These are phyloP conservation scores for Nephrotoma flavescens DNA, from an alignment of 2,888 invertebrate genomes.

Conservation along the genomic window DNA sequence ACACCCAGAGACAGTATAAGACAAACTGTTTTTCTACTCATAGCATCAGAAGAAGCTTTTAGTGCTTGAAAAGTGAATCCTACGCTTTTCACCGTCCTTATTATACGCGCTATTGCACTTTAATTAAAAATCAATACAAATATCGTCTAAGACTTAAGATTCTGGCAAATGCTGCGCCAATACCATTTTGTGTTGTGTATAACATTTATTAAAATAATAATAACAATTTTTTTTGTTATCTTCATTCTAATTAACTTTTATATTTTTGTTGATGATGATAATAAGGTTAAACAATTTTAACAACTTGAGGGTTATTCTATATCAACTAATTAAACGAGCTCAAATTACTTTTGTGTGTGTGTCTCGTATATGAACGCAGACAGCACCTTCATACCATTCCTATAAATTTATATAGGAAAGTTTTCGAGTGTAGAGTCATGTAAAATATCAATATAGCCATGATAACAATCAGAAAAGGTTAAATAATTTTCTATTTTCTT, in stretches of 20 bases:
- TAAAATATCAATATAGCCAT: not conserved
- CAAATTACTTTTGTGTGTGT: not conserved
- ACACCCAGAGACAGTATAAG: too few relatives aligned
- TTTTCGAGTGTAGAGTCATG: not conserved
- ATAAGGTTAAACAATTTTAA: not conserved
- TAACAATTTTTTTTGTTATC: not conserved
- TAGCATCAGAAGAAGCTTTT: too few relatives aligned
- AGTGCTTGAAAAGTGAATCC: too few relatives aligned
- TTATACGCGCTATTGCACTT: too few relatives aligned
- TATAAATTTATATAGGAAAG: not conserved
- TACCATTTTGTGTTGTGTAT: not conserved
- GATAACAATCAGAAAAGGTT: not conserved
- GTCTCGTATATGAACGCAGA: not conserved
- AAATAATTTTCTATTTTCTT: not conserved
- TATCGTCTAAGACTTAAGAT: too few relatives aligned
- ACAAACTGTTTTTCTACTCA: too few relatives aligned
- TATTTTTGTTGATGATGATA: not conserved
- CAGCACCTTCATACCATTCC: not conserved
- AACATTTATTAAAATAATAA: too few relatives aligned
- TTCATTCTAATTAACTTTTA: not conserved
- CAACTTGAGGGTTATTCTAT: not conserved
- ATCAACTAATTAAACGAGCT: not conserved
- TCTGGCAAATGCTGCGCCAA: too few relatives aligned
- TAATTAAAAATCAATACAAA: too few relatives aligned
- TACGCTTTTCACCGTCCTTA: too few relatives aligned